phyloP scores from a whole-genome alignment of 2,113 vertebrate genomes.

The Laterallus jamaicensis region DNA sequence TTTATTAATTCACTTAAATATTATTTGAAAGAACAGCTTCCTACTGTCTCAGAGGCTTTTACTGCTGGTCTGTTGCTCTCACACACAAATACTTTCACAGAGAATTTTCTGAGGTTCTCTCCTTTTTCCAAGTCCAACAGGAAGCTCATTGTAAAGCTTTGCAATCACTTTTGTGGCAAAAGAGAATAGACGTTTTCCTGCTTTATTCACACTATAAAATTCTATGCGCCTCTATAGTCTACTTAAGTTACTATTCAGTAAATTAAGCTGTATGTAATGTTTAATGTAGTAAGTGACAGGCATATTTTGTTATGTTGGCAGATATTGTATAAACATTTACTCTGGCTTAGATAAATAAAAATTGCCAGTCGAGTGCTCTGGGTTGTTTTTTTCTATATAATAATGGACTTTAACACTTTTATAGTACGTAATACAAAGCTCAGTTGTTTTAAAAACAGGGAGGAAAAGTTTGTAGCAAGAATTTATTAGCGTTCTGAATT shows the following conservation, averaged over 20 bases:
- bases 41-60: slow-evolving; percentile 9
- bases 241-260: slow-evolving; percentile 46
- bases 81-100: slow-evolving; percentile 37
- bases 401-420: slow-evolving; percentile 41
- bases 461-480: slow-evolving; percentile 21
- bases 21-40: slow-evolving; percentile 37
- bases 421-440: slow-evolving; percentile 7
- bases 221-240: neutral
- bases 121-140: slow-evolving; percentile 58
- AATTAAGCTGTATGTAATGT: slow-evolving; percentile 65
- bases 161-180: slow-evolving; percentile 53
- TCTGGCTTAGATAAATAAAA: slow-evolving; percentile 67
- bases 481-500: slow-evolving; percentile 37
- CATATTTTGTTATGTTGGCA: slow-evolving; percentile 68
- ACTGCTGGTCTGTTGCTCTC: neutral
- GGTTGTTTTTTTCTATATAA: slow-evolving; percentile 12
- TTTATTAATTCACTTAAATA: slow-evolving; percentile 19
- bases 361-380: slow-evolving; percentile 43
- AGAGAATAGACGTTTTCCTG: slow-evolving; percentile 53
- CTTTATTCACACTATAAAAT: slow-evolving; percentile 50
- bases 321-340: slow-evolving; percentile 69
- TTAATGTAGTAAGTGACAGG: slow-evolving; percentile 70
- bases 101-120: slow-evolving; percentile 54
- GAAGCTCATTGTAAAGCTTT: slow-evolving; percentile 57
- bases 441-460: neutral